These are phyloP conservation scores for Grammomys surdaster DNA, from an alignment of 2,113 vertebrate species.

Conservation along the genomic window DNA sequence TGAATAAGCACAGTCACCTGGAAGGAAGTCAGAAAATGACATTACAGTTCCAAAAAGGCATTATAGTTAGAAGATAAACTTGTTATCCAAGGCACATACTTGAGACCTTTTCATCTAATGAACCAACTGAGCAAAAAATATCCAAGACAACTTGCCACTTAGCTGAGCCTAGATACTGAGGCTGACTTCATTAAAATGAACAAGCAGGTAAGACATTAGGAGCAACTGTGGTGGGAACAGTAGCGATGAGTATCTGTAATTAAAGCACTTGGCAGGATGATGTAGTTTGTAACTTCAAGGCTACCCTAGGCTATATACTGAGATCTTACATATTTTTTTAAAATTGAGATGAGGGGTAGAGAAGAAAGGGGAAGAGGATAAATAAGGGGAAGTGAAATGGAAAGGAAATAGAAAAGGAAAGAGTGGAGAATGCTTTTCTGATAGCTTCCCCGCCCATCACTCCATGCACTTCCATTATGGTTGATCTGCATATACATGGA, in stretches of 20 bases:
- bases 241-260: background rate
- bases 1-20: background rate
- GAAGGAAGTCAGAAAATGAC: background rate
- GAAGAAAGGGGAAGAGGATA: background rate
- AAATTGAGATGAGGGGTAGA: background rate
- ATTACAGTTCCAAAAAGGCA: background rate
- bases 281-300: background rate
- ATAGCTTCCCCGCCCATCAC: background rate
- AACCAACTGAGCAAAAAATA: background rate
- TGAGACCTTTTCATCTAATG: background rate
- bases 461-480: background rate
- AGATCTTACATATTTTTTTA: background rate
- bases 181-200: background rate
- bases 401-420: background rate
- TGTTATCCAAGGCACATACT: background rate
- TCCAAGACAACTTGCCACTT: background rate
- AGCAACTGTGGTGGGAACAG: background rate
- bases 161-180: conserved; percentile 1
- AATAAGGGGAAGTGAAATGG: background rate
- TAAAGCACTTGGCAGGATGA: background rate
- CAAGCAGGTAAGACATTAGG: background rate
- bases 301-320: background rate
- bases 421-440: background rate
- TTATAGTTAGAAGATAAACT: background rate
- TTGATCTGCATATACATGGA: background rate